Percentiles rank a stretch among this genome's conserved stretches.
Evolutionary conservation across 2,113 vertebrate species (phyloP).

Genomic region (Leucosticte australis): DNA sequence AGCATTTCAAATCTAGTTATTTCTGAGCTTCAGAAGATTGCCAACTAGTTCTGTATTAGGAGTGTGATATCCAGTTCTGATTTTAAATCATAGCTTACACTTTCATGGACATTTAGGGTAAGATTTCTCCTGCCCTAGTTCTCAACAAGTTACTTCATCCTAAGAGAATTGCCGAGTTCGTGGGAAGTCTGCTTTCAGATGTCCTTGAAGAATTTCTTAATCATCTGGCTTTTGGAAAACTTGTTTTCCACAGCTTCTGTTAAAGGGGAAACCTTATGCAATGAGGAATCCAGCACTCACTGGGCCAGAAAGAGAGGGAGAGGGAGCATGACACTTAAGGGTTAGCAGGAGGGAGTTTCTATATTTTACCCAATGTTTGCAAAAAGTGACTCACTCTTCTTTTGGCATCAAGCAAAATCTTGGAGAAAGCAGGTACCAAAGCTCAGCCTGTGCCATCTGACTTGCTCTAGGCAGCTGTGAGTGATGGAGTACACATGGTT

Average conservation of each 20-base stretch:
- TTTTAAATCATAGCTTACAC: neutral
- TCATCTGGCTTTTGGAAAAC: neutral
- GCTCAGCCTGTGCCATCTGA: neutral
- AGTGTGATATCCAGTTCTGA: neutral
- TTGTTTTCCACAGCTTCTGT: conserved; percentile 11
- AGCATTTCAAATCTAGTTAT: neutral
- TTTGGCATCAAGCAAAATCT: neutral
- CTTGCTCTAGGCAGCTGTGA: neutral
- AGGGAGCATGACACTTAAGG: neutral
- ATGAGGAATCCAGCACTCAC: neutral
- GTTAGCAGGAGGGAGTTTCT: neutral
- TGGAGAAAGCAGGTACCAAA: neutral
- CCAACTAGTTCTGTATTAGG: neutral
- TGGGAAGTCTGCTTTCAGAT: neutral
- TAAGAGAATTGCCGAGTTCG: neutral
- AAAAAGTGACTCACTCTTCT: neutral
- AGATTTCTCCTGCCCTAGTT: neutral
- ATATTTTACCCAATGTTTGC: neutral
- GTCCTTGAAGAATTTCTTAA: conserved; percentile 24
- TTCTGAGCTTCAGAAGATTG: neutral
- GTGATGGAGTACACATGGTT: neutral
- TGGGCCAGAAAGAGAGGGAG: neutral
- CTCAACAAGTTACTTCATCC: neutral
- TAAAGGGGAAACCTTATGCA: neutral
- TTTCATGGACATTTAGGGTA: neutral